These are phyloP conservation scores for Vulpes lagopus DNA, from an alignment of 2,113 vertebrate genomes.

Conservation along the genomic window DNA sequence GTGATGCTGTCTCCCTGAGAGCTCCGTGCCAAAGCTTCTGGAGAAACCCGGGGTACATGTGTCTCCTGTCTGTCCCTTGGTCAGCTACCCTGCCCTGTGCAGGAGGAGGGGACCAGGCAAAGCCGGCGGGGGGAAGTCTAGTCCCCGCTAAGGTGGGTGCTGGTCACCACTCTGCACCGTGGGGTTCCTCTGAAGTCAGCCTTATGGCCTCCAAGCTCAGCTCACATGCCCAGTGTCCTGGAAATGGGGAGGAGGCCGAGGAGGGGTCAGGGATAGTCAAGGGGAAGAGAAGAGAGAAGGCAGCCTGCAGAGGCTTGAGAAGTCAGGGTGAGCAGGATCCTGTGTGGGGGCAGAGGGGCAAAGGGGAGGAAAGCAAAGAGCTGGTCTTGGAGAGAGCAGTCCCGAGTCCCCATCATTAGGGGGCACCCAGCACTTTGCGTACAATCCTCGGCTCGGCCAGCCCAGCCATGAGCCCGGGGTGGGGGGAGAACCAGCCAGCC, in stretches of 20 bases:
- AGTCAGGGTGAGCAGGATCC: accelerated
- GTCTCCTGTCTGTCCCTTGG: not conserved
- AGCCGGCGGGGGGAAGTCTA: not conserved
- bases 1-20: accelerated
- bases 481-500: not conserved
- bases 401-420: accelerated
- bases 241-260: accelerated
- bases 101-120: not conserved
- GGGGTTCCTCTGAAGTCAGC: not conserved
- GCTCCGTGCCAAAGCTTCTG: not conserved
- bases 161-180: not conserved
- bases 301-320: not conserved
- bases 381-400: not conserved
- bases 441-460: accelerated
- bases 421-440: not conserved
- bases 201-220: accelerated
- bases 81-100: not conserved
- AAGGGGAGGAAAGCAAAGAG: accelerated
- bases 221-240: not conserved
- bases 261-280: not conserved
- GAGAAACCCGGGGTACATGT: accelerated
- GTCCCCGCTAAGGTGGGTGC: not conserved
- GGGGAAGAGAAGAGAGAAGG: not conserved
- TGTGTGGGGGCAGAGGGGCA: accelerated
- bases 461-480: accelerated